These are phyloP conservation scores for Myrmecophaga tridactyla DNA, from an alignment of 2,113 vertebrate genomes.

Conservation along the genomic window DNA sequence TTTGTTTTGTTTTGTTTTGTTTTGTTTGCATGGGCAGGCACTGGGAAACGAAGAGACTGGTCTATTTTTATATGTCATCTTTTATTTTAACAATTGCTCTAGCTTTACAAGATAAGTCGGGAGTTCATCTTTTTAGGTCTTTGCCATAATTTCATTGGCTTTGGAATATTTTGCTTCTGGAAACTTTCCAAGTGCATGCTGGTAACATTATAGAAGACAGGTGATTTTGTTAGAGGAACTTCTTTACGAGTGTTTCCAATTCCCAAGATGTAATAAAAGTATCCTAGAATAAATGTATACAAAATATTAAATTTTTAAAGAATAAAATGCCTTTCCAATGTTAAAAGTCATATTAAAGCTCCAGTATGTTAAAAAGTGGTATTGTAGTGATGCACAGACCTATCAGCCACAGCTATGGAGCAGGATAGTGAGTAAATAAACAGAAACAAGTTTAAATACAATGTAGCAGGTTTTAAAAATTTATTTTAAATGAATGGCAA, in stretches of 20 bases:
- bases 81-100: background rate
- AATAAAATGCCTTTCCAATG: background rate
- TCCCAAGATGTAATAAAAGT: background rate
- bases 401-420: background rate
- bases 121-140: background rate
- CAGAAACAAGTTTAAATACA: background rate
- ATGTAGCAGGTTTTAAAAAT: background rate
- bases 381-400: background rate
- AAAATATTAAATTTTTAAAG: background rate
- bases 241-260: background rate
- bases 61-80: background rate
- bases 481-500: background rate
- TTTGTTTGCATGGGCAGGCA: too few relatives aligned
- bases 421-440: background rate
- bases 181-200: background rate
- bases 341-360: background rate
- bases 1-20: too few relatives aligned
- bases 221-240: conserved; percentile 23
- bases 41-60: too few relatives aligned
- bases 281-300: background rate
- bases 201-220: background rate
- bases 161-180: conserved; percentile 9
- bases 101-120: background rate
- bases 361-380: background rate
- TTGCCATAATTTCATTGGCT: background rate